Evolutionary conservation across 1,140 invertebrate species (phyloP).

Genomic region (Subanguina moxae): DNA sequence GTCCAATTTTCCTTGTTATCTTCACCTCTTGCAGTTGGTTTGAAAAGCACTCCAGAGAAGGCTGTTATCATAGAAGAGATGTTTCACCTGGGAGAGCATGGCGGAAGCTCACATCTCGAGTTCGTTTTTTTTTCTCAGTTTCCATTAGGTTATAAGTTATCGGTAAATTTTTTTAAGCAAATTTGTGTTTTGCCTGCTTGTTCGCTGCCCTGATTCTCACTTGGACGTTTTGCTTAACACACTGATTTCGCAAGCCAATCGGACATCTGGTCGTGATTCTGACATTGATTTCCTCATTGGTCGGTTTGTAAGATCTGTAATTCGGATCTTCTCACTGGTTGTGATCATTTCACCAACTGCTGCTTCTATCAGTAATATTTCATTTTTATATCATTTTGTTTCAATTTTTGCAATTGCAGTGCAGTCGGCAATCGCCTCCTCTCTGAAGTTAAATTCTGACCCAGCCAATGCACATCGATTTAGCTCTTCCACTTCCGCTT

Average conservation of each 20-base stretch:
- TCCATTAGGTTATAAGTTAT: too few species aligned
- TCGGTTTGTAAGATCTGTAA: constrained; percentile 88
- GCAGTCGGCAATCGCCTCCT: constrained; percentile 19
- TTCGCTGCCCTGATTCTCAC: constrained; percentile 86
- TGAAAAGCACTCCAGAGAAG: constrained; percentile 25
- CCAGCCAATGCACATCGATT: constrained; percentile 10
- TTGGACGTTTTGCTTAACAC: constrained; percentile 82
- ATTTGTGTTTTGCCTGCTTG: constrained; percentile 75
- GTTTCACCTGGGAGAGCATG: constrained; percentile 74
- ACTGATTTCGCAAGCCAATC: constrained; percentile 68
- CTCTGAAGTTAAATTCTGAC: constrained; percentile 1
- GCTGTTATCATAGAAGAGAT: constrained; percentile 63
- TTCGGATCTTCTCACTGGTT: constrained; percentile 89
- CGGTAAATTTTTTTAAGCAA: neutral
- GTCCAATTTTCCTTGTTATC: too few species aligned
- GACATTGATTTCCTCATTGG: constrained; percentile 79
- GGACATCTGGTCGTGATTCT: constrained; percentile 66
- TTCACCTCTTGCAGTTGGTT: constrained; percentile 27
- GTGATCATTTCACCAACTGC: constrained; percentile 65
- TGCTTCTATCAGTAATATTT: neutral
- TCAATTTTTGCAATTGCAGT: neutral
- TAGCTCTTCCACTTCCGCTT: constrained; percentile 22
- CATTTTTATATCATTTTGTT: neutral
- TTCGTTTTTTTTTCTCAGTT: constrained; percentile 73
- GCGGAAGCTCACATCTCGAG: constrained; percentile 86